Evolutionary conservation across 2,113 vertebrate species (phyloP).

Genomic region (Tachysurus fulvidraco): DNA sequence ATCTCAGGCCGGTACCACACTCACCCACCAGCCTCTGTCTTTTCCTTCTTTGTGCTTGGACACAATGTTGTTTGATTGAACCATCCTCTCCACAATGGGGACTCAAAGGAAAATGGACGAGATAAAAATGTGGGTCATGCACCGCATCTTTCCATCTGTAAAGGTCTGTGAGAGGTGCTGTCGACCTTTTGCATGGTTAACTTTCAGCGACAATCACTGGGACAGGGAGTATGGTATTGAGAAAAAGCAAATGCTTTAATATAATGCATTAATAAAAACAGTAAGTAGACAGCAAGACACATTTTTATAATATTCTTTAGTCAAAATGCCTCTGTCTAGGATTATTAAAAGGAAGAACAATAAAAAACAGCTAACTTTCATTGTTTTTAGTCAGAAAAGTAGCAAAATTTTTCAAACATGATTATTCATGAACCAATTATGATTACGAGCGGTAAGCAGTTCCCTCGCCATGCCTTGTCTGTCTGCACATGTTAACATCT

Average conservation of each 20-base stretch:
- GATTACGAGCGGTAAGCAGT: conserved; percentile 57
- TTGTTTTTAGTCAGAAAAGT: conserved; percentile 42
- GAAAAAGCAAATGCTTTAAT: conserved; percentile 20
- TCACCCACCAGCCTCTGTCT: conserved; percentile 29
- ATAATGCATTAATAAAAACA: not conserved
- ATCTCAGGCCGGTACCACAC: conserved; percentile 27
- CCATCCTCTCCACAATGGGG: conserved; percentile 44
- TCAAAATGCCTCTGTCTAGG: not conserved
- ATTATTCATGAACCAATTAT: conserved; percentile 64
- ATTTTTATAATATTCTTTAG: not conserved
- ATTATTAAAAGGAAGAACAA: conserved; percentile 1
- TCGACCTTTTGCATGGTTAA: conserved; percentile 40
- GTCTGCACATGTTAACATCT: conserved; percentile 64
- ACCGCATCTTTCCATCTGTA: conserved; percentile 25
- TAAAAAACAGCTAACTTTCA: conserved; percentile 35
- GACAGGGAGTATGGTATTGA: not conserved
- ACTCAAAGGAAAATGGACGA: conserved; percentile 18
- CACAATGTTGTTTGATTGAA: conserved; percentile 64
- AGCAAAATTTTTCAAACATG: conserved; percentile 49
- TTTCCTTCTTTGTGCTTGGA: conserved; percentile 53
- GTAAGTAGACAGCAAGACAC: not conserved
- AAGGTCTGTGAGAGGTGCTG: conserved; percentile 16
- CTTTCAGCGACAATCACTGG: conserved; percentile 16
- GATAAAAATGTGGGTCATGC: conserved; percentile 34
- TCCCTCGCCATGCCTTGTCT: conserved; percentile 49